phyloP scores from a whole-genome alignment of 2,797 vertebrate genomes.

The Pempheris klunzingeri region DNA sequence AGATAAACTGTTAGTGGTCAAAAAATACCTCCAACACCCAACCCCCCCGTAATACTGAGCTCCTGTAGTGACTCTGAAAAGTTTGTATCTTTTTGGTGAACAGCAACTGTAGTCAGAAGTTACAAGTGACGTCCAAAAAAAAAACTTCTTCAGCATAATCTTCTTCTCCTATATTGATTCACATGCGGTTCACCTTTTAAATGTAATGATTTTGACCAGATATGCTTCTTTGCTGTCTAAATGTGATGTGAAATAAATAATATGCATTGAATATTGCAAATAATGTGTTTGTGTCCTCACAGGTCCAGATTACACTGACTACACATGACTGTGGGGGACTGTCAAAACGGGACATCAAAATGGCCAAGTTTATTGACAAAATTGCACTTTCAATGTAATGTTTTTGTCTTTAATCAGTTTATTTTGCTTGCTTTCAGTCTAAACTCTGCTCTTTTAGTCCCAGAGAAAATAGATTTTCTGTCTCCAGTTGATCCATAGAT shows the following conservation, averaged over 20 bases:
- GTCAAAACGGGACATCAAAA: constrained; percentile 91
- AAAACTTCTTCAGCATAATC: neutral
- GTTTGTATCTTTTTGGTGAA: neutral
- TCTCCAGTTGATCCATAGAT: neutral
- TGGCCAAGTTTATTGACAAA: constrained; percentile 96
- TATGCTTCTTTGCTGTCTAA: neutral
- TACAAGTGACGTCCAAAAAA: neutral
- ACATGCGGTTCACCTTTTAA: neutral
- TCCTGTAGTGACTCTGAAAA: too few species aligned
- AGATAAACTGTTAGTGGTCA: neutral
- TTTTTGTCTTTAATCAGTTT: neutral
- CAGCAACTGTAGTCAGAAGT: neutral
- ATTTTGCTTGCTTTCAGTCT: neutral
- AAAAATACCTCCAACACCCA: neutral
- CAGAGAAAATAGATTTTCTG: neutral
- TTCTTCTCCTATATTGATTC: neutral
- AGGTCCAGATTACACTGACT: constrained; percentile 96
- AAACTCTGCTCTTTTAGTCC: neutral
- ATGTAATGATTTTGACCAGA: neutral
- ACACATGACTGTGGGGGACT: constrained; percentile 93
- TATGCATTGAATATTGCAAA: too few species aligned
- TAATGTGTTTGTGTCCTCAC: constrained; percentile 36
- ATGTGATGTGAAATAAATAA: too few species aligned
- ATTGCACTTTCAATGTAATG: constrained; percentile 79
- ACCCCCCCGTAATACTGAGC: too few species aligned